These are phyloP conservation scores for Paedocypris micromegethes DNA, from an alignment of 2,797 vertebrate species.

Conservation along the genomic window DNA sequence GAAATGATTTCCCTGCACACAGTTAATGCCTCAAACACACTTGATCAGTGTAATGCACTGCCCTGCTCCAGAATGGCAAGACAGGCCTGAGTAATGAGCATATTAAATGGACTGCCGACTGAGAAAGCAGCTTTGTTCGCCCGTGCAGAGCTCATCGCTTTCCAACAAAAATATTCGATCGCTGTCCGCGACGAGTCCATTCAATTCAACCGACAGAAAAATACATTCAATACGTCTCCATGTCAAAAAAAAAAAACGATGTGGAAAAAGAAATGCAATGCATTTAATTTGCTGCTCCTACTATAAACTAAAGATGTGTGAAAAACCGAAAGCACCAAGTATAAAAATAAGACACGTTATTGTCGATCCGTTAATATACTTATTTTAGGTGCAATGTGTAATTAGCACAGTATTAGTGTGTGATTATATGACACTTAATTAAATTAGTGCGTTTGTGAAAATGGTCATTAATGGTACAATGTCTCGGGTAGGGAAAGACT, in stretches of 20 bases:
- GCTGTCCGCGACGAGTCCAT: slow-evolving; percentile 63
- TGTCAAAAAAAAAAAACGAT: background rate
- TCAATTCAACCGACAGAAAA: slow-evolving; percentile 50
- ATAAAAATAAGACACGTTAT: too few relatives aligned
- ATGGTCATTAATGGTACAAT: too few relatives aligned
- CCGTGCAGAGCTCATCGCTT: slow-evolving; percentile 48
- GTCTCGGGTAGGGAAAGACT: too few relatives aligned
- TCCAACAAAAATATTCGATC: slow-evolving; percentile 70
- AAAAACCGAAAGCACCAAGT: too few relatives aligned
- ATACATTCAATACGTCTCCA: slow-evolving; percentile 49
- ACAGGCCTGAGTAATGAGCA: slow-evolving; percentile 62
- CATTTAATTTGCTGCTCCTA: too few relatives aligned
- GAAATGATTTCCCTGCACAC: slow-evolving; percentile 53
- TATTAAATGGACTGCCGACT: slow-evolving; percentile 63
- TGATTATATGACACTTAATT: too few relatives aligned
- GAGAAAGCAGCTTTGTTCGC: slow-evolving; percentile 55
- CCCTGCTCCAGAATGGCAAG: slow-evolving; percentile 52
- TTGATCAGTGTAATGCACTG: slow-evolving; percentile 51
- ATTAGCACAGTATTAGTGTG: too few relatives aligned
- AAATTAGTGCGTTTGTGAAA: too few relatives aligned
- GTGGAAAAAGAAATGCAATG: too few relatives aligned
- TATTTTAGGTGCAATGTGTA: too few relatives aligned
- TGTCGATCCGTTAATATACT: too few relatives aligned
- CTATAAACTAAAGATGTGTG: too few relatives aligned
- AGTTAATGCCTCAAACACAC: slow-evolving; percentile 45